phyloP scores from a whole-genome alignment of 2,797 vertebrate species.

The Lycodopsis pacificus region DNA sequence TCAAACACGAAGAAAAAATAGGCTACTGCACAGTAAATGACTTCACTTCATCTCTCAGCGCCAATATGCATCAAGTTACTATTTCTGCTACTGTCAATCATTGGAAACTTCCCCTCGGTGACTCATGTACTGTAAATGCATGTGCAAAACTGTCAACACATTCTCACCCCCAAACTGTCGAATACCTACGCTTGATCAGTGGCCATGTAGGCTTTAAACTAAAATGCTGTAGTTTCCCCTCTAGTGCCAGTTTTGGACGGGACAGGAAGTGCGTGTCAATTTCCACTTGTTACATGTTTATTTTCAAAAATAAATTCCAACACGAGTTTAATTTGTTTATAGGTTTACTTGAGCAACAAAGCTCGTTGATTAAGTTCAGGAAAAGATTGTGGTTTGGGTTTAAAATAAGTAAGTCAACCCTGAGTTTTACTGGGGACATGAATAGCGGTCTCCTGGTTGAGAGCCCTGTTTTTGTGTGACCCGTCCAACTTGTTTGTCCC shows the following conservation, averaged over 20 bases:
- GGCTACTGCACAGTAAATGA: background rate
- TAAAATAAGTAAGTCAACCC: too few species aligned
- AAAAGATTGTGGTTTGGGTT: too few species aligned
- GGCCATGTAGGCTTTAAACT: background rate
- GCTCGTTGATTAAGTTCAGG: too few species aligned
- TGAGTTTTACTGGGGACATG: background rate
- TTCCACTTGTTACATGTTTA: background rate
- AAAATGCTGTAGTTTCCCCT: background rate
- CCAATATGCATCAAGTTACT: background rate
- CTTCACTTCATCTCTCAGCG: background rate
- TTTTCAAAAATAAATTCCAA: background rate
- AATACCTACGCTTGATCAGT: background rate
- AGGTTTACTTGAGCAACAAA: too few species aligned
- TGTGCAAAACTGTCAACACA: background rate
- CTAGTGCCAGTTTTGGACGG: background rate
- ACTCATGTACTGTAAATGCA: background rate
- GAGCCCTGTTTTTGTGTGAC: too few species aligned
- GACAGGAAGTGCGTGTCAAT: background rate
- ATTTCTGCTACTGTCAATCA: background rate
- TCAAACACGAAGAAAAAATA: fast-evolving
- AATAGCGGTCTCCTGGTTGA: background rate
- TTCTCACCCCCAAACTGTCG: background rate
- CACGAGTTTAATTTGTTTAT: too few species aligned
- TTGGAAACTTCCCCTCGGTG: background rate
- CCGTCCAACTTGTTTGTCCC: too few species aligned